Percentiles rank a stretch among this genome's conserved stretches.
Conservation (phyloP, 2,113 vertebrate species). For the Notothenia coriiceps region DNA sequence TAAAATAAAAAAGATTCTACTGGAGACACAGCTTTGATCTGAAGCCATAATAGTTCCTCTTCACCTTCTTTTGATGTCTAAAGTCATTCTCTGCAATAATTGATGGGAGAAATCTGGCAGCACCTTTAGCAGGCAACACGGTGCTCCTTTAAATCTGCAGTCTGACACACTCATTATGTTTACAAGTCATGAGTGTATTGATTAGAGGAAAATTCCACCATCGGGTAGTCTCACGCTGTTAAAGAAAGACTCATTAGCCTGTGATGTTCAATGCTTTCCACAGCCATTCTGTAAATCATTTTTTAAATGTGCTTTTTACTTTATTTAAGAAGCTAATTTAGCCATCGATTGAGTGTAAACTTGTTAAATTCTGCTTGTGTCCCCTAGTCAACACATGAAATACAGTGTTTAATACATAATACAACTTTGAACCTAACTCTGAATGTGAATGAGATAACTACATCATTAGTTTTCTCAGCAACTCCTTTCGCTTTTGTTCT, state of each 20-base stretch:
- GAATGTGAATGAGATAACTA: constrained; percentile 1
- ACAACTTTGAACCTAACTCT: background rate
- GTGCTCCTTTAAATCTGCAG: constrained; percentile 27
- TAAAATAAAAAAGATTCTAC: constrained; percentile 4
- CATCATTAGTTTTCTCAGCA: background rate
- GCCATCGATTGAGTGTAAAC: background rate
- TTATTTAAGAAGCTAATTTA: constrained; percentile 7
- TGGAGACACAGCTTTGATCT: constrained; percentile 16
- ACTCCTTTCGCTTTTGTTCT: background rate
- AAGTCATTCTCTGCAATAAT: constrained; percentile 19
- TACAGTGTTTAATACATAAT: background rate
- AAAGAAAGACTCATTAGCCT: constrained; percentile 11
- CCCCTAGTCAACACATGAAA: background rate
- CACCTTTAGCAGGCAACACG: constrained; percentile 6
- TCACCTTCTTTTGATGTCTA: constrained; percentile 31
- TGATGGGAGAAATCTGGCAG: constrained; percentile 23
- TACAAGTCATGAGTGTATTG: constrained; percentile 58
- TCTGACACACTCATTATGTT: constrained; percentile 46
- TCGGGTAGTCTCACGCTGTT: constrained; percentile 5
- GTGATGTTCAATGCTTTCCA: background rate
- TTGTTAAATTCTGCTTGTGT: background rate
- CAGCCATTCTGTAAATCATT: constrained; percentile 9
- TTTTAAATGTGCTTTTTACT: constrained; percentile 13
- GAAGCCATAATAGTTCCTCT: background rate
- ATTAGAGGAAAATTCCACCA: constrained; percentile 51